Percentiles rank a stretch among this genome's conserved stretches.
These are phyloP conservation scores for Phoronis australis DNA, from an alignment of 2,888 invertebrate genomes.

Conservation along the genomic window DNA sequence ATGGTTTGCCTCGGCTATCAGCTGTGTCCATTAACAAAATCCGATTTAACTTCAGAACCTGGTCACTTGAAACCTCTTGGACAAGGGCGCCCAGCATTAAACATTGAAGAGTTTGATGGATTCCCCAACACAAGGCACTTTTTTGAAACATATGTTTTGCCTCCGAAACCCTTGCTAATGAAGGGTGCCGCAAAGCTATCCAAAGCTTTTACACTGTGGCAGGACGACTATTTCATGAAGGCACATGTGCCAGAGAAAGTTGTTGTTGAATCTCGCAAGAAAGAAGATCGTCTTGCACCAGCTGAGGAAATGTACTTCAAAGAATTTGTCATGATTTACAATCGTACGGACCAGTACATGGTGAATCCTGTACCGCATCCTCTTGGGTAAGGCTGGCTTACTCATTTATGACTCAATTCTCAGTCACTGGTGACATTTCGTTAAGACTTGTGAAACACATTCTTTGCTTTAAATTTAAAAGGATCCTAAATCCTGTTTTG, in stretches of 20 bases:
- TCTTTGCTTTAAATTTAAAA: too few species aligned
- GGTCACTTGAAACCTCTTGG: constrained; percentile 43
- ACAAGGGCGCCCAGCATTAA: constrained; percentile 21
- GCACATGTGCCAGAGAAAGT: constrained; percentile 28
- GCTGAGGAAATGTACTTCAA: constrained; percentile 30
- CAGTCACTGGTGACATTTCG: too few species aligned
- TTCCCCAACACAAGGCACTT: constrained; percentile 34
- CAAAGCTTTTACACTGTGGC: constrained; percentile 37
- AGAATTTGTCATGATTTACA: constrained; percentile 42
- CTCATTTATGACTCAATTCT: too few species aligned
- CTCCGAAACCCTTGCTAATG: constrained; percentile 36
- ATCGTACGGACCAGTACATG: constrained; percentile 40
- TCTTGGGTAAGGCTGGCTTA: constrained; percentile 36
- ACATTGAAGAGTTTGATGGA: constrained; percentile 26
- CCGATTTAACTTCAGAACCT: constrained; percentile 20
- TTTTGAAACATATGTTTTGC: constrained; percentile 30
- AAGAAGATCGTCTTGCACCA: constrained; percentile 38
- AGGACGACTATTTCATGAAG: constrained; percentile 40
- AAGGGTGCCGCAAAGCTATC: constrained; percentile 32
- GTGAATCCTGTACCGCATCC: constrained; percentile 40
- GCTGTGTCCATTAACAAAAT: too few species aligned
- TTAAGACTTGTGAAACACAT: too few species aligned
- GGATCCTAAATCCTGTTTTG: too few species aligned
- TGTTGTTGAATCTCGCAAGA: constrained; percentile 42
- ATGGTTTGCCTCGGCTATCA: too few species aligned